Percentiles rank a stretch among this genome's conserved stretches.
These are phyloP conservation scores for Mesocricetus auratus DNA, from an alignment of 2,113 vertebrate species.

Conservation along the genomic window DNA sequence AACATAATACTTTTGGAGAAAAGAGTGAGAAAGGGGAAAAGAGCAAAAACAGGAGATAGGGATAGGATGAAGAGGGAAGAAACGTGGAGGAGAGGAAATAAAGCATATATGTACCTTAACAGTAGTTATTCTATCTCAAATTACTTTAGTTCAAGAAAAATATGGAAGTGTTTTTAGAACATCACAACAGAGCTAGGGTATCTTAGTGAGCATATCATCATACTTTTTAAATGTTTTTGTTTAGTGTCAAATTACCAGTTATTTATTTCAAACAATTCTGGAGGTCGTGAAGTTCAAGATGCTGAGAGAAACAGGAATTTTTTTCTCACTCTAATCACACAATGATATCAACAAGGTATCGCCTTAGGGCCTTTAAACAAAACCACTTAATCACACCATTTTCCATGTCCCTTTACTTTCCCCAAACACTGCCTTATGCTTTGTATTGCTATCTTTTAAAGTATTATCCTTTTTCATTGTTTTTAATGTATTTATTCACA, in stretches of 20 bases:
- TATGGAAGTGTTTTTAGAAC: not conserved
- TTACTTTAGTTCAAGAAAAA: not conserved
- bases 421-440: not conserved
- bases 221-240: not conserved
- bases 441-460: not conserved
- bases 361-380: not conserved
- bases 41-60: too few relatives aligned
- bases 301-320: not conserved
- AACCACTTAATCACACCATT: not conserved
- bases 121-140: not conserved
- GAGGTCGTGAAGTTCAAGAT: not conserved
- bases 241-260: not conserved
- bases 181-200: not conserved
- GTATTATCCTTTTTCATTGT: not conserved
- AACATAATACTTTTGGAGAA: not conserved
- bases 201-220: not conserved
- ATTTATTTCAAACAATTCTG: not conserved
- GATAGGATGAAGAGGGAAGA: not conserved
- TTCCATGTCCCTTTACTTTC: not conserved
- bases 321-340: not conserved
- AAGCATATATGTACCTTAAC: not conserved
- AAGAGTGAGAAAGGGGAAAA: not conserved
- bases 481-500: not conserved
- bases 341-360: not conserved
- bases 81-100: not conserved